Conservation (phyloP, 2,797 vertebrate species). For the Myotis pilosus region DNA sequence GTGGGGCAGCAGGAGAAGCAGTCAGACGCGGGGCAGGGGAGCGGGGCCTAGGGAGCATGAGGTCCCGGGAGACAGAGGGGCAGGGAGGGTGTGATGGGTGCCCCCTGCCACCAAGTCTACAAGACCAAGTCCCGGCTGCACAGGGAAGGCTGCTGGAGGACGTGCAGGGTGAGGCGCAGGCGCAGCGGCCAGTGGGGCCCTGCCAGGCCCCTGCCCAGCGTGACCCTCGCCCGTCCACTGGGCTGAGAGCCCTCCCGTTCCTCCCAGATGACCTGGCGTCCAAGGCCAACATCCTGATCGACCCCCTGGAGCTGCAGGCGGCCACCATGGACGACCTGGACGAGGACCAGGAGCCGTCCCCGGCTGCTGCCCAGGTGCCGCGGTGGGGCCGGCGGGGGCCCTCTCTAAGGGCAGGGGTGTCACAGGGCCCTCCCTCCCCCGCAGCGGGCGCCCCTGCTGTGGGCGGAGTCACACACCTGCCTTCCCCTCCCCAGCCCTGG, state of each 20-base stretch:
- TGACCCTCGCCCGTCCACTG: neutral
- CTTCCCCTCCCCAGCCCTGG: neutral
- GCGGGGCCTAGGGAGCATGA: neutral
- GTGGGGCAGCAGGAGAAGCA: neutral
- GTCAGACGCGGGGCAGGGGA: neutral
- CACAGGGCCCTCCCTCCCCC: neutral
- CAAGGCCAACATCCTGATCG: conserved; percentile 96
- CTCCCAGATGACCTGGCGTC: conserved; percentile 92
- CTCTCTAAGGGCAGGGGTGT: neutral
- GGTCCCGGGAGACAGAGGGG: neutral
- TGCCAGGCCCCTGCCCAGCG: neutral
- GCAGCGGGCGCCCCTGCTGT: neutral
- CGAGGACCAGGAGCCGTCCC: conserved; percentile 93
- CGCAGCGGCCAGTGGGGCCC: neutral
- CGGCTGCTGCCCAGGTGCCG: conserved; percentile 88
- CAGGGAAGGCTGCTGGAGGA: neutral
- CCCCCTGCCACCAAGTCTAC: neutral
- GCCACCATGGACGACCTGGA: conserved; percentile 97
- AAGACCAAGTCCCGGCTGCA: no score
- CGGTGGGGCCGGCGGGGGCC: neutral
- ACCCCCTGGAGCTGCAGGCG: conserved; percentile 94
- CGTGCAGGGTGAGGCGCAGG: rapidly evolving
- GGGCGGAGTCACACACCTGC: neutral
- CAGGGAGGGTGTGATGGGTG: no score
- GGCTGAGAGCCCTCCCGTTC: conserved; percentile 8